A percentile compares a stretch with the other conserved stretches of the same genome.
phyloP scores from a whole-genome alignment of 2,888 invertebrate species.

The Tromatobia lineatoria region DNA sequence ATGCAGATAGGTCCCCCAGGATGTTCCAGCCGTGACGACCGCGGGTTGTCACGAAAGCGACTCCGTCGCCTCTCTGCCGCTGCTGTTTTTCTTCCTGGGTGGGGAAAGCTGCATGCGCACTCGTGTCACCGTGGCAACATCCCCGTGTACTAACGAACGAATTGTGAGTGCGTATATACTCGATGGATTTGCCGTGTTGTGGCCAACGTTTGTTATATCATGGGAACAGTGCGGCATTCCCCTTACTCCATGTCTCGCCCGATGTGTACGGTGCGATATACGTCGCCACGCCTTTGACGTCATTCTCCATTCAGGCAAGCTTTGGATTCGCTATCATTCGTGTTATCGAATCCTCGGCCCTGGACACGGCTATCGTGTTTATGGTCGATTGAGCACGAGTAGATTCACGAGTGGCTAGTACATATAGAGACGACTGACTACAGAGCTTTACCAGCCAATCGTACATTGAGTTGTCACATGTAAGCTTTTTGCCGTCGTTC shows the following conservation, averaged over 20 bases:
- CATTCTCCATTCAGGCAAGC: constrained; percentile 41
- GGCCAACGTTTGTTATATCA: constrained; percentile 2
- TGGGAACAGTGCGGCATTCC: neutral
- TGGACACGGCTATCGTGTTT: constrained; percentile 49
- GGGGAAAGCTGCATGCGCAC: constrained; percentile 34
- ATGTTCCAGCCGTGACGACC: constrained; percentile 58
- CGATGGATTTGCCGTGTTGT: constrained; percentile 27
- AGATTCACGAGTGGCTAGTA: constrained; percentile 1
- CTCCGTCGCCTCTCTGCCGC: constrained; percentile 1
- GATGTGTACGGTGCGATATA: neutral
- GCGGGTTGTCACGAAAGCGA: constrained; percentile 18
- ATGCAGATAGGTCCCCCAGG: constrained; percentile 67
- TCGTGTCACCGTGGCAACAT: constrained; percentile 12
- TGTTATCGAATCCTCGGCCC: constrained; percentile 54
- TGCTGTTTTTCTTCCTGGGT: constrained; percentile 24
- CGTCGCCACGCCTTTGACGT: constrained; percentile 34
- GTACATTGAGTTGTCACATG: no score
- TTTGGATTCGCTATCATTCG: constrained; percentile 29
- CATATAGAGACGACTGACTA: neutral
- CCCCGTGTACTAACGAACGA: constrained; percentile 43
- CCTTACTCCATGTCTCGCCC: constrained; percentile 7
- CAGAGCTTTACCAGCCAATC: neutral
- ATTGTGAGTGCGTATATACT: constrained; percentile 21
- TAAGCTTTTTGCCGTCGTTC: neutral
- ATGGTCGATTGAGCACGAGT: constrained; percentile 45